Conservation (phyloP, 2,113 vertebrate species). For the Neopipo cinnamomea region DNA sequence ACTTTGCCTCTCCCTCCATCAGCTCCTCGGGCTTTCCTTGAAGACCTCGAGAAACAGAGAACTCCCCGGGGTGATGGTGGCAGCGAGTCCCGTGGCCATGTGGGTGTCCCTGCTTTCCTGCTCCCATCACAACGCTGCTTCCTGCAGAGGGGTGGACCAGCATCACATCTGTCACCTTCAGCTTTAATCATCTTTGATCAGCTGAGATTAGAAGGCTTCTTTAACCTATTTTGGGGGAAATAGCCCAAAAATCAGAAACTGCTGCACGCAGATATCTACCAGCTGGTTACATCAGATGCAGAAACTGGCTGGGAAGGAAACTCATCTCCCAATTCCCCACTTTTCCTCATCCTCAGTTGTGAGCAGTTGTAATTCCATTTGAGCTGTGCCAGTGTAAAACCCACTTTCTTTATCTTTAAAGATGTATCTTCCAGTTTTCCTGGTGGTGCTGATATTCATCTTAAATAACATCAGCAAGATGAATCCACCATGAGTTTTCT, state of each 20-base stretch:
- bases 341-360: rapidly evolving
- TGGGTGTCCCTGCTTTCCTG: neutral
- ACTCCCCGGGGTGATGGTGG: no score
- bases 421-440: neutral
- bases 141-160: neutral
- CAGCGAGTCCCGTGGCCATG: no score
- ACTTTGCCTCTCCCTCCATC: neutral
- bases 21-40: neutral
- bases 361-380: neutral
- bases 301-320: neutral
- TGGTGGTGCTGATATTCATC: neutral
- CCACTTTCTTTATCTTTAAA: neutral
- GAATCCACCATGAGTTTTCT: neutral
- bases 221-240: neutral
- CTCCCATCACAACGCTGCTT: rapidly evolving
- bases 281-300: neutral
- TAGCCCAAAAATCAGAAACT: neutral
- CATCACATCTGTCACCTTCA: neutral
- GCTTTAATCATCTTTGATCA: neutral
- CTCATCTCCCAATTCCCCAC: rapidly evolving
- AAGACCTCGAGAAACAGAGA: neutral
- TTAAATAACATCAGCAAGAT: neutral
- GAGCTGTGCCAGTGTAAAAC: neutral
- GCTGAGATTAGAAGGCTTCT: neutral
- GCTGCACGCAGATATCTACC: neutral